phyloP scores from a whole-genome alignment of 2,113 vertebrate genomes.

The Festucalex cinctus region DNA sequence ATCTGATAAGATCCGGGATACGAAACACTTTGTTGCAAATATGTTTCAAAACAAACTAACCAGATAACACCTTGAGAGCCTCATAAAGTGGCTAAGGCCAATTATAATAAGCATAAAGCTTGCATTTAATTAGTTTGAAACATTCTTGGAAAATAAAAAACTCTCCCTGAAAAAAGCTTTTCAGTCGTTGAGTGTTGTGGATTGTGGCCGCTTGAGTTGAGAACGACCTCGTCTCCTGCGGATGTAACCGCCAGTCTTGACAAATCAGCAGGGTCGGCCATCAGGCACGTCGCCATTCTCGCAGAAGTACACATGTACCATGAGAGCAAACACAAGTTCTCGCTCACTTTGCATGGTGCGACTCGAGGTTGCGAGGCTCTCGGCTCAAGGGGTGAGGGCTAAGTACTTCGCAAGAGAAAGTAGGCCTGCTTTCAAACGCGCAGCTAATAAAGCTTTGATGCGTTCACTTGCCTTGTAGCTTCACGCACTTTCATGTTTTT shows the following conservation, averaged over 20 bases:
- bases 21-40: background rate
- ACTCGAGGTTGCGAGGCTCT: slow-evolving; percentile 29
- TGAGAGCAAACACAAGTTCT: slow-evolving; percentile 62
- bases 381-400: slow-evolving; percentile 43
- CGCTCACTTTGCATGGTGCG: slow-evolving; percentile 29
- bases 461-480: slow-evolving; percentile 33
- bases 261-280: slow-evolving; percentile 54
- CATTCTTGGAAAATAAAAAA: background rate
- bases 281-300: slow-evolving; percentile 42
- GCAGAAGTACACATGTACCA: slow-evolving; percentile 54
- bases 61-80: background rate
- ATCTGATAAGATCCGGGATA: background rate
- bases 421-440: slow-evolving; percentile 49
- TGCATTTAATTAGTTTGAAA: background rate
- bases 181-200: background rate
- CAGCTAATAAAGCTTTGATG: slow-evolving; percentile 66
- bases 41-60: background rate
- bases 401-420: slow-evolving; percentile 47
- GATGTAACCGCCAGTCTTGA: slow-evolving; percentile 47
- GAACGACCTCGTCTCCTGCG: slow-evolving; percentile 40
- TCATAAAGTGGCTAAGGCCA: background rate
- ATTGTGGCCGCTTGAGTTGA: background rate
- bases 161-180: background rate
- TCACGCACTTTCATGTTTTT: slow-evolving; percentile 11
- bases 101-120: background rate